Evolutionary conservation across 2,113 vertebrate species (phyloP).

Genomic region (Beaufortia kweichowensis): DNA sequence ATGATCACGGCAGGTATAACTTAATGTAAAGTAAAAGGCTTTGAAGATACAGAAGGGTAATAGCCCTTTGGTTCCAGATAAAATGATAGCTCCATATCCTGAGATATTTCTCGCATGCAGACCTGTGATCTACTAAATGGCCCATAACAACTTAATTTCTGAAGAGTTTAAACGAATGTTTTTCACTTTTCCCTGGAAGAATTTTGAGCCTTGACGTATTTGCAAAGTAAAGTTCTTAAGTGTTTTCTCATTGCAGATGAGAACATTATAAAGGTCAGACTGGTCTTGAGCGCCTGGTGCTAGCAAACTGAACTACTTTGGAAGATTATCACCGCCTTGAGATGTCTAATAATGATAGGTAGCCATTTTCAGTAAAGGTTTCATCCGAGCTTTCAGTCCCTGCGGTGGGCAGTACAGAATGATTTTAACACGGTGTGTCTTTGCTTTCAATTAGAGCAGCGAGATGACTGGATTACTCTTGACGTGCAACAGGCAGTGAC

Average conservation of each 20-base stretch:
- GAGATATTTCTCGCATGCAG: not conserved
- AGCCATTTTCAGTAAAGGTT: conserved; percentile 56
- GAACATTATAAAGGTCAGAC: conserved; percentile 53
- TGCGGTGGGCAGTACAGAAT: conserved; percentile 19
- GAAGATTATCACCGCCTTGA: conserved; percentile 26
- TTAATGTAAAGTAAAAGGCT: too few relatives aligned
- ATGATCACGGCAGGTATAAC: too few relatives aligned
- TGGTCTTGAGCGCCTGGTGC: conserved; percentile 14
- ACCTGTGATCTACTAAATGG: not conserved
- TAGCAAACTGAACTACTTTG: conserved; percentile 39
- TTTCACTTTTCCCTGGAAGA: conserved; percentile 33
- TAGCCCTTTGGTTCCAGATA: too few relatives aligned
- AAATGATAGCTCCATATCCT: not conserved
- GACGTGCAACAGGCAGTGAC: not conserved
- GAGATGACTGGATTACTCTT: not conserved
- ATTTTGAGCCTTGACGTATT: conserved; percentile 35
- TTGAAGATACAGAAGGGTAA: too few relatives aligned
- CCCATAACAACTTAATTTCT: conserved; percentile 43
- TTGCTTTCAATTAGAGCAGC: conserved; percentile 4
- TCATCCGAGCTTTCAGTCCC: conserved; percentile 48
- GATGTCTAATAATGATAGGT: conserved; percentile 55
- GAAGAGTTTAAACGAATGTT: conserved; percentile 45
- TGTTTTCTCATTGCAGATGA: not conserved
- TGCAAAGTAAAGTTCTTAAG: conserved; percentile 17
- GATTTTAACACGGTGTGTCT: not conserved